Percentiles rank a stretch among this genome's conserved stretches.
phyloP scores from a whole-genome alignment of 2,797 vertebrate species.

The Psittacula echo region DNA sequence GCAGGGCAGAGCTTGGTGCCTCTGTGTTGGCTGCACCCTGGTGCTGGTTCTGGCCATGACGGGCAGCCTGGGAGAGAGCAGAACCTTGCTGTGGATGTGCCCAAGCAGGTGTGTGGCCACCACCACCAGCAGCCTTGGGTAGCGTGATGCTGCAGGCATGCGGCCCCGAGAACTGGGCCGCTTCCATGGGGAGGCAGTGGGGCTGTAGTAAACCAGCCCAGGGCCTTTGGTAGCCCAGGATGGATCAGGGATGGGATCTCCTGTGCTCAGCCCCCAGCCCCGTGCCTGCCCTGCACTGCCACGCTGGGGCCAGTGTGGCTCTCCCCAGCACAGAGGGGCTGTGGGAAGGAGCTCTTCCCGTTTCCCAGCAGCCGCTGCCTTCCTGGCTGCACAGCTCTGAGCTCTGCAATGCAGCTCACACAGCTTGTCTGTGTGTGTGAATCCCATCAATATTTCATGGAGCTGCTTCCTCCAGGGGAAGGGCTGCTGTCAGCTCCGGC shows the following conservation, averaged over 20 bases:
- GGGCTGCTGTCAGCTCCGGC: slow-evolving; percentile 13
- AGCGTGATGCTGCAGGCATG: fast-evolving
- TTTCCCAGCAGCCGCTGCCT: neutral
- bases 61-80: neutral
- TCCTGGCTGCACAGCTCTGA: neutral
- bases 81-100: neutral
- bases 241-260: fast-evolving
- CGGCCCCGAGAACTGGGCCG: neutral
- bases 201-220: neutral
- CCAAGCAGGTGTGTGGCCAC: fast-evolving
- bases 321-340: fast-evolving
- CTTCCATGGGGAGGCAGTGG: neutral
- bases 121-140: neutral
- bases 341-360: neutral
- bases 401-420: slow-evolving; percentile 67
- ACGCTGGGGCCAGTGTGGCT: fast-evolving
- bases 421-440: slow-evolving; percentile 11
- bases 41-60: neutral
- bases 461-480: slow-evolving; percentile 69
- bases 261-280: neutral
- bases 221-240: neutral
- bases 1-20: fast-evolving
- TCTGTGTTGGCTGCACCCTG: neutral
- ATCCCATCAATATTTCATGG: slow-evolving; percentile 74
- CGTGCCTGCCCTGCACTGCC: fast-evolving